Evolutionary conservation across 1,140 invertebrate species (phyloP).

Genomic region (Aplysia californica): DNA sequence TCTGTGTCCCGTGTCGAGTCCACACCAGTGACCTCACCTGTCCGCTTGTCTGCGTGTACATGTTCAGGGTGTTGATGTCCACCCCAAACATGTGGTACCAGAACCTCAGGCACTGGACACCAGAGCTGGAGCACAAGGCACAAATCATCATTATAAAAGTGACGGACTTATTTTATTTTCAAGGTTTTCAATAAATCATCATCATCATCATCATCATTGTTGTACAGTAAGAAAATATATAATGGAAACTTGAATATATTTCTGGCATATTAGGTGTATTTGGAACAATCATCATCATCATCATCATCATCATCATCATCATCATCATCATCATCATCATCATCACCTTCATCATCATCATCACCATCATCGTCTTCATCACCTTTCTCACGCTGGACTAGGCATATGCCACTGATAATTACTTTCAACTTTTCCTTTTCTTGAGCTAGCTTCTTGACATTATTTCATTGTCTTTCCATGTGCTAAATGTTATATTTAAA

Average conservation of each 20-base stretch:
- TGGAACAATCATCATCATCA: background rate
- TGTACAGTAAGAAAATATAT: background rate
- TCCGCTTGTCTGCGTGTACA: conserved; percentile 39
- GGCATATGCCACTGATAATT: too few relatives aligned
- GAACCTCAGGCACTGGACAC: conserved; percentile 70
- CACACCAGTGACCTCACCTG: conserved; percentile 35
- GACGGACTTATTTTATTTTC: too few relatives aligned
- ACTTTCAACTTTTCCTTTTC: too few relatives aligned
- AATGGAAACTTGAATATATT: too few relatives aligned
- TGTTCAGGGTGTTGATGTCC: conserved; percentile 56
- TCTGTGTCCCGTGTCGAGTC: conserved; percentile 54
- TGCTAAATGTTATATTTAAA: too few relatives aligned
- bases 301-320: background rate
- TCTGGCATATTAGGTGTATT: too few relatives aligned
- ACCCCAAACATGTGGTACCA: conserved; percentile 70
- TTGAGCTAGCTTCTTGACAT: too few relatives aligned
- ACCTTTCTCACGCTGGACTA: too few relatives aligned
- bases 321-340: background rate
- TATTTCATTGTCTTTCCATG: too few relatives aligned
- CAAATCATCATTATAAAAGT: too few relatives aligned
- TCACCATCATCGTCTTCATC: background rate
- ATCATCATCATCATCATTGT: too few relatives aligned
- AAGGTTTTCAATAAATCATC: too few relatives aligned
- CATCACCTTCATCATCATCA: background rate
- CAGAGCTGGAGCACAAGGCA: conserved; percentile 1